A percentile compares a stretch with the other conserved stretches of the same genome.
These are phyloP conservation scores for Brachymystax lenok DNA, from an alignment of 2,797 vertebrate genomes.

Conservation along the genomic window DNA sequence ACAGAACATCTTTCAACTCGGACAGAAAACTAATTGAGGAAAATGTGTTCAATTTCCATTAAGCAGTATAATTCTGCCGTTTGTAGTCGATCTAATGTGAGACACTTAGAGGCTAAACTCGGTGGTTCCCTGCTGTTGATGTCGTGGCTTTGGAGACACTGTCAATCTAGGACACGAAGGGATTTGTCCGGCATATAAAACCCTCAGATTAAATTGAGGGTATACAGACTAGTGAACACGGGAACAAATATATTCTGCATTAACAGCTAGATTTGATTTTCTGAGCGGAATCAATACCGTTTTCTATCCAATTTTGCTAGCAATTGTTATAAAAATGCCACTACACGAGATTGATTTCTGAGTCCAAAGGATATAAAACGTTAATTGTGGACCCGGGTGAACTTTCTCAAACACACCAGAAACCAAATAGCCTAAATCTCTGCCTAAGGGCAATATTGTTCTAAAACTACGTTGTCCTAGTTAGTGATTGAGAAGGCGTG, in stretches of 20 bases:
- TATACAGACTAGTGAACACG: constrained; percentile 53
- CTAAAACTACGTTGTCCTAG: constrained; percentile 18
- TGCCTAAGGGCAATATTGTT: constrained; percentile 27
- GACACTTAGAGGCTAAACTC: neutral
- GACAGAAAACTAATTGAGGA: neutral
- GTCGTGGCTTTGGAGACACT: constrained; percentile 55
- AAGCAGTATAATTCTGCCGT: neutral
- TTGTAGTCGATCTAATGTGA: neutral
- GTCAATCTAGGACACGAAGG: constrained; percentile 76
- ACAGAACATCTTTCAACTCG: neutral
- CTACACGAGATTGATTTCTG: neutral
- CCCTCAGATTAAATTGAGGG: constrained; percentile 70
- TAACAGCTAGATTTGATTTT: constrained; percentile 10
- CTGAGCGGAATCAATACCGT: constrained; percentile 3
- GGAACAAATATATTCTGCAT: constrained; percentile 13
- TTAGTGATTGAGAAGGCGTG: constrained; percentile 46
- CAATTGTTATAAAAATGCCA: too few species aligned
- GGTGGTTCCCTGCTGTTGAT: constrained; percentile 42
- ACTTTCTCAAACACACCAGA: neutral
- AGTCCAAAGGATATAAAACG: neutral
- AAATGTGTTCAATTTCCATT: neutral
- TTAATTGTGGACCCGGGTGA: neutral
- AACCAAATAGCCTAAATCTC: neutral
- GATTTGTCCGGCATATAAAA: constrained; percentile 76
- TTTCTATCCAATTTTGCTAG: neutral